A percentile compares a stretch with the other conserved stretches of the same genome.
These are phyloP conservation scores for Drosophila fuyamai DNA, from an alignment of 1,140 invertebrate genomes.

Conservation along the genomic window DNA sequence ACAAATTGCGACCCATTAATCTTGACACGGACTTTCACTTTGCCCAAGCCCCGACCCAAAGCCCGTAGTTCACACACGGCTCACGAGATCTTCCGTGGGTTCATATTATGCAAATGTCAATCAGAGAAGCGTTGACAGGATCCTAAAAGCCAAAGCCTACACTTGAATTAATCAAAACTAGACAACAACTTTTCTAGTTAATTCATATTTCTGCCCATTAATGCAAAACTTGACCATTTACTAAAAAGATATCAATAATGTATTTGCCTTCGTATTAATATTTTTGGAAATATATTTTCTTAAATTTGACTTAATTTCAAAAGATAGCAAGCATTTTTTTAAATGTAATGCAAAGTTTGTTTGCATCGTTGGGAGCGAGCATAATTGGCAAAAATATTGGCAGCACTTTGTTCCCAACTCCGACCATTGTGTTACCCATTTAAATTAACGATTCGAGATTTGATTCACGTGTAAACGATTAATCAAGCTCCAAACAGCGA, in stretches of 20 bases:
- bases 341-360: slow-evolving; percentile 22
- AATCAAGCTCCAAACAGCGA: slow-evolving; percentile 72
- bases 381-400: slow-evolving; percentile 79
- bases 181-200: too few species aligned
- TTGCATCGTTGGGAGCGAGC: slow-evolving; percentile 45
- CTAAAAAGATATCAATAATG: too few species aligned
- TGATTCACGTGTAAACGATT: slow-evolving; percentile 81
- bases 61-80: slow-evolving; percentile 43
- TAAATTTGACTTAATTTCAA: neutral
- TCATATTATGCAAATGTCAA: slow-evolving; percentile 76
- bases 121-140: slow-evolving; percentile 67
- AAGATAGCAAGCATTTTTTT: slow-evolving; percentile 7
- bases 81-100: slow-evolving; percentile 8
- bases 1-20: slow-evolving; percentile 80
- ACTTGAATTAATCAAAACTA: neutral
- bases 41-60: slow-evolving; percentile 26
- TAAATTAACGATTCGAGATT: slow-evolving; percentile 74
- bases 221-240: too few species aligned
- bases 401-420: slow-evolving; percentile 48
- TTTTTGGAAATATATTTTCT: neutral
- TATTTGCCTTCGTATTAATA: too few species aligned
- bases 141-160: slow-evolving; percentile 26
- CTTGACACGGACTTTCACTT: slow-evolving; percentile 77
- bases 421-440: slow-evolving; percentile 59
- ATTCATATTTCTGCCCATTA: too few species aligned